Evolutionary conservation across 2,113 vertebrate genomes (phyloP).

Genomic region (Thymallus thymallus): DNA sequence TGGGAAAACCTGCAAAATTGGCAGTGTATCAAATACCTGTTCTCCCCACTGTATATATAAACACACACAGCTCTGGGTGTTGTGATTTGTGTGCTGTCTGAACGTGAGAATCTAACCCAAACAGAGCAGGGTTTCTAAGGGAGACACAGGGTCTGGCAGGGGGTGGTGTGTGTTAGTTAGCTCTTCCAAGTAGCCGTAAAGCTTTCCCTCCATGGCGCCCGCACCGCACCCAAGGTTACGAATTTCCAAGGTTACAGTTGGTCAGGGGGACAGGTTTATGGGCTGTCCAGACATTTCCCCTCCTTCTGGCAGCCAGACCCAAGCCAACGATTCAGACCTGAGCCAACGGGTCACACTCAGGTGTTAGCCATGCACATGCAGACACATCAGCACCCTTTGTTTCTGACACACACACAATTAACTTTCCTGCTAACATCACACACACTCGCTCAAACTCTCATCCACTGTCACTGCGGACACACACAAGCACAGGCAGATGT

Average conservation of each 20-base stretch:
- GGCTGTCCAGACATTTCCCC: too few species aligned
- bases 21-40: too few species aligned
- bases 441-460: neutral
- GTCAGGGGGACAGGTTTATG: too few species aligned
- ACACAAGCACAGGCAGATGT: neutral
- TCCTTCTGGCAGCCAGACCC: too few species aligned
- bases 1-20: too few species aligned
- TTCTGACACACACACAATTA: neutral
- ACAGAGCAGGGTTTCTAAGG: neutral
- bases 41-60: too few species aligned
- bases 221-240: too few species aligned
- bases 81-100: too few species aligned
- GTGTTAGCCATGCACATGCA: neutral
- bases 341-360: neutral
- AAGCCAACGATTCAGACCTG: neutral
- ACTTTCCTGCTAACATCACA: neutral
- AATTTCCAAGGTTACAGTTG: too few species aligned
- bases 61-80: slow-evolving; percentile 16
- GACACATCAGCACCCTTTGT: neutral
- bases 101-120: too few species aligned
- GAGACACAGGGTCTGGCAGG: neutral
- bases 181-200: neutral
- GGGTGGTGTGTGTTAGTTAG: neutral
- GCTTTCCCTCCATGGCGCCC: neutral
- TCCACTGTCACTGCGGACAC: neutral